A percentile compares a stretch with the other conserved stretches of the same genome.
Conservation (phyloP, 2,797 vertebrate species). For the Arnoldichthys spilopterus region DNA sequence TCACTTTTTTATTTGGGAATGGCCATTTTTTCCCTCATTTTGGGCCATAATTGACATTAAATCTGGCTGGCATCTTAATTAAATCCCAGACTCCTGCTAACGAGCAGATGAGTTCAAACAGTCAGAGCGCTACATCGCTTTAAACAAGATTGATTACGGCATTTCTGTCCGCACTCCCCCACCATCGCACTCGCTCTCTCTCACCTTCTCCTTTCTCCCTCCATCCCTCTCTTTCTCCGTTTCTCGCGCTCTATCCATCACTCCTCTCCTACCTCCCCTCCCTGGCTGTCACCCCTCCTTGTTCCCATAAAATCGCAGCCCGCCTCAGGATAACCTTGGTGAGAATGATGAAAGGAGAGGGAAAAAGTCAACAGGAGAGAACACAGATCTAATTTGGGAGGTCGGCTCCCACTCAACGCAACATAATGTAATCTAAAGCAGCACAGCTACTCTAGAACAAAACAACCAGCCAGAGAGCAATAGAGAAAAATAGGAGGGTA, state of each 20-base stretch:
- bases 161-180: constrained; percentile 61
- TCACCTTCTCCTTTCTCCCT: constrained; percentile 3
- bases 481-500: background rate
- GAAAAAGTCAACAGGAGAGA: constrained; percentile 71
- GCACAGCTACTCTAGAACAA: constrained; percentile 30
- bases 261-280: constrained; percentile 7
- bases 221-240: background rate
- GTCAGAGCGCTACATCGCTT: constrained; percentile 69
- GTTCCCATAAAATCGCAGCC: constrained; percentile 69
- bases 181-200: background rate
- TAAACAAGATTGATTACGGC: constrained; percentile 76
- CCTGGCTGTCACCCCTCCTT: constrained; percentile 63
- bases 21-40: constrained; percentile 49
- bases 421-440: constrained; percentile 53
- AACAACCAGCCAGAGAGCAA: constrained; percentile 28
- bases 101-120: constrained; percentile 73
- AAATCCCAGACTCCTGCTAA: constrained; percentile 76
- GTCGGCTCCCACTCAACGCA: constrained; percentile 62
- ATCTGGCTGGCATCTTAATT: constrained; percentile 72
- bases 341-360: constrained; percentile 76
- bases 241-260: constrained; percentile 23
- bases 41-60: constrained; percentile 72
- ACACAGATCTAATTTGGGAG: constrained; percentile 68
- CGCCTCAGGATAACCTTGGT: constrained; percentile 77
- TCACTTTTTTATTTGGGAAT: constrained; percentile 14